A percentile compares a stretch with the other conserved stretches of the same genome.
These are phyloP conservation scores for Zelleria hepariella DNA, from an alignment of 2,888 invertebrate genomes.

Conservation along the genomic window DNA sequence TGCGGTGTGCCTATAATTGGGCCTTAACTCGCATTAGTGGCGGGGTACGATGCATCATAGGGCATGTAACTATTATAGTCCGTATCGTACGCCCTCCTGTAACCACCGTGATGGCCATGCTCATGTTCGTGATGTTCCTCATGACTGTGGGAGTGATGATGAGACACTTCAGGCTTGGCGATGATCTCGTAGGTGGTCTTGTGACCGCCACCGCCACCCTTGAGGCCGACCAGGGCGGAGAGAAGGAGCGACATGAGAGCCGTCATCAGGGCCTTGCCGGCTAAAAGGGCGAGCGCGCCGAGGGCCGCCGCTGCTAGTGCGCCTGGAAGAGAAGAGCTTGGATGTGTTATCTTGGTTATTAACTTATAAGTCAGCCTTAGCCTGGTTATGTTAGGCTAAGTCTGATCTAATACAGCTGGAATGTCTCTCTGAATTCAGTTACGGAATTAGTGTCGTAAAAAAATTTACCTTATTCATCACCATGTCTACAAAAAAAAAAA, in stretches of 20 bases:
- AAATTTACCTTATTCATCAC: too few relatives aligned
- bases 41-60: slow-evolving; percentile 35
- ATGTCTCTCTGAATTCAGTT: too few relatives aligned
- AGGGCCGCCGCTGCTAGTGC: slow-evolving; percentile 80
- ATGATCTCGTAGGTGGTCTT: slow-evolving; percentile 89
- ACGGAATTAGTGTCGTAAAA: too few relatives aligned
- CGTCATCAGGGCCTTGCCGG: slow-evolving; percentile 89
- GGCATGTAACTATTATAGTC: slow-evolving; percentile 59
- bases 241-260: slow-evolving; percentile 83
- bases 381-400: too few relatives aligned
- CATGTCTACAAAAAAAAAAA: too few relatives aligned
- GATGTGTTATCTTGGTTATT: too few relatives aligned
- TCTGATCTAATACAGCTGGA: too few relatives aligned
- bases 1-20: too few relatives aligned
- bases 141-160: slow-evolving; percentile 78
- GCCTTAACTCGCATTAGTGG: not conserved
- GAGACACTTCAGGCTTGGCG: slow-evolving; percentile 83
- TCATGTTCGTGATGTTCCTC: slow-evolving; percentile 74
- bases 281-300: slow-evolving; percentile 80
- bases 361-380: too few relatives aligned
- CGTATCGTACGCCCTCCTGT: slow-evolving; percentile 66
- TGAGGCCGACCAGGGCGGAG: slow-evolving; percentile 83
- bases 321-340: slow-evolving; percentile 48
- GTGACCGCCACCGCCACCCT: slow-evolving; percentile 76
- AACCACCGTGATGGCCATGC: slow-evolving; percentile 68